phyloP scores from a whole-genome alignment of 92 coral and sea anemone species.

The Umimayanthus chanpuru region DNA sequence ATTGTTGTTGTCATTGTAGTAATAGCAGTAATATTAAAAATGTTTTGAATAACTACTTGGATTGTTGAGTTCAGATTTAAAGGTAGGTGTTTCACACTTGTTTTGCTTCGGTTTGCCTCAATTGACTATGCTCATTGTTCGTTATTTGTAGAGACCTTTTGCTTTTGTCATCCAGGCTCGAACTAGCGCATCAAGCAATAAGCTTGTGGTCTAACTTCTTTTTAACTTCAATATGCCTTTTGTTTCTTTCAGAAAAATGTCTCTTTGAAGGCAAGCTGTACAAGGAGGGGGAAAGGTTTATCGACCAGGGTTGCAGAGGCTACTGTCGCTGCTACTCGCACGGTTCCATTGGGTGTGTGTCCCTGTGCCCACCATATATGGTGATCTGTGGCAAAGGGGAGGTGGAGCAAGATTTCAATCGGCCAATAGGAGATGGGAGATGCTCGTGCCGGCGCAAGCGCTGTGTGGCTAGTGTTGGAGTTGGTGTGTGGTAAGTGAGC shows the following conservation, averaged over 20 bases:
- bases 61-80: too few species aligned
- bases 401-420: not conserved
- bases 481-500: constrained; percentile 30
- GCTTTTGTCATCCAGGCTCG: too few species aligned
- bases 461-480: constrained; percentile 38
- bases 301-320: constrained; percentile 38
- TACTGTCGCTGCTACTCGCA: constrained; percentile 39
- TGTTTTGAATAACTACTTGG: too few species aligned
- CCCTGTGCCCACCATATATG: constrained; percentile 56
- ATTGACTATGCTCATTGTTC: too few species aligned
- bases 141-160: too few species aligned
- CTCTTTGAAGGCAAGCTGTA: constrained; percentile 38
- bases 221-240: not conserved
- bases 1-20: too few species aligned
- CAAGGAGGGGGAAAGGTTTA: constrained; percentile 42
- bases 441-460: constrained; percentile 48
- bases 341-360: constrained; percentile 37
- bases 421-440: constrained; percentile 47
- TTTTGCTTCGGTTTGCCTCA: too few species aligned
- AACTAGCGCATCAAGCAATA: too few species aligned
- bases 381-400: constrained; percentile 46
- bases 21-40: too few species aligned
- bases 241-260: constrained; percentile 32
- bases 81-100: too few species aligned
- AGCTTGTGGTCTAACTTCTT: too few species aligned